Evolutionary conservation across 2,113 vertebrate species (phyloP).

Genomic region (Platysteira castanea): DNA sequence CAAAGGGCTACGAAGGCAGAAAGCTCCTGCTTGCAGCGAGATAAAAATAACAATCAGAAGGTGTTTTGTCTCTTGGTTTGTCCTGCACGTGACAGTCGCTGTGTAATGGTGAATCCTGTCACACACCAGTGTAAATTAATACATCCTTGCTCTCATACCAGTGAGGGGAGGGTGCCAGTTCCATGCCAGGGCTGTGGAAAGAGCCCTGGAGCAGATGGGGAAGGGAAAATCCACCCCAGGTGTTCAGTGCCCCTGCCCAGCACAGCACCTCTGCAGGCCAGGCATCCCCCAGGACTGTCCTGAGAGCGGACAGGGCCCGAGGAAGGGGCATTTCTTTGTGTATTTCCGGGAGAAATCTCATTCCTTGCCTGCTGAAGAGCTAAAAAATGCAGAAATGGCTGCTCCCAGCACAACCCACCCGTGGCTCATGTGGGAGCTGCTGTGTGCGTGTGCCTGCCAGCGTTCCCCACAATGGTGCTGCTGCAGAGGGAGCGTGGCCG

Average conservation of each 20-base stretch:
- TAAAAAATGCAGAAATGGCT: not conserved
- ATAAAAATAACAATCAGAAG: not conserved
- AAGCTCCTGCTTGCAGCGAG: not conserved
- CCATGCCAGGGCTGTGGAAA: not conserved
- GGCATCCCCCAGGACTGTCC: accelerated
- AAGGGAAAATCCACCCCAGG: not conserved
- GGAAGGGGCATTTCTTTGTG: not conserved
- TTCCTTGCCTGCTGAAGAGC: not conserved
- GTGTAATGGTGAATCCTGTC: not conserved
- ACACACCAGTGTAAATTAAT: not conserved
- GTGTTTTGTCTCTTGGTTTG: not conserved
- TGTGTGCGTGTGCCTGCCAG: not conserved
- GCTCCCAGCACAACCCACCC: not conserved
- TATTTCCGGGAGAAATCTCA: not conserved
- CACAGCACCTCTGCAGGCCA: not conserved
- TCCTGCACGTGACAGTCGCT: accelerated
- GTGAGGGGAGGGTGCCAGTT: not conserved
- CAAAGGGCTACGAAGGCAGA: not conserved
- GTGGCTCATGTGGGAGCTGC: not conserved
- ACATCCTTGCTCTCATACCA: not conserved
- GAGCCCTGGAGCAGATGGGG: not conserved
- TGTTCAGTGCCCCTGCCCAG: not conserved
- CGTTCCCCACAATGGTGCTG: accelerated
- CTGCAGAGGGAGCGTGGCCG: not conserved
- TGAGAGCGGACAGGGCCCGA: too few relatives aligned